These are phyloP conservation scores for Exocentrus adspersus DNA, from an alignment of 2,888 invertebrate genomes.

Conservation along the genomic window DNA sequence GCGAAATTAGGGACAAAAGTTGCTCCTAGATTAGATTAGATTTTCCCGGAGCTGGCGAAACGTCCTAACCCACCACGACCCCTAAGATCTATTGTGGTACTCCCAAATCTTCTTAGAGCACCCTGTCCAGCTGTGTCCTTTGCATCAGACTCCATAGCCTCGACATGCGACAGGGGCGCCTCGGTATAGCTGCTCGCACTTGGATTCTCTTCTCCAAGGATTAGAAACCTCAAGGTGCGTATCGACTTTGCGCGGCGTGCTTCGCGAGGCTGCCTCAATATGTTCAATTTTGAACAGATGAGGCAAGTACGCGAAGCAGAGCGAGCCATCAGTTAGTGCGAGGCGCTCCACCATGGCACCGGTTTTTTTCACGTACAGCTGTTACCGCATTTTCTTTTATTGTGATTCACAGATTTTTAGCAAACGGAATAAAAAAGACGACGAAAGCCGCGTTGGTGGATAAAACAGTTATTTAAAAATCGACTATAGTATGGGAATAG, in stretches of 20 bases:
- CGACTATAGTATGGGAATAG: conserved; percentile 21
- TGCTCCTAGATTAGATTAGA: too few species aligned
- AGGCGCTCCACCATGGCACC: not conserved
- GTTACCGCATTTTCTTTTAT: not conserved
- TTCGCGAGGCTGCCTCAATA: not conserved
- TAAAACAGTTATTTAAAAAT: not conserved
- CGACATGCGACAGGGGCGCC: too few species aligned
- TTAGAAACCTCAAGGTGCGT: conserved; percentile 2
- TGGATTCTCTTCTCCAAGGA: too few species aligned
- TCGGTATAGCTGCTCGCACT: too few species aligned
- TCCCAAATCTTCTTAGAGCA: too few species aligned
- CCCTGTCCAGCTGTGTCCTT: too few species aligned
- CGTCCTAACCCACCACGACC: too few species aligned
- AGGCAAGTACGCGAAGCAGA: not conserved
- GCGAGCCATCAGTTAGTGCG: not conserved
- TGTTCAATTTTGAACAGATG: too few species aligned
- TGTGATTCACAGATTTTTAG: not conserved
- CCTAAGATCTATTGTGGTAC: too few species aligned
- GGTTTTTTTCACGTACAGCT: not conserved
- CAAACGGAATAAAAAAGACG: not conserved
- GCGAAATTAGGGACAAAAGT: too few species aligned
- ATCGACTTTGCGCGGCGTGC: conserved; percentile 7
- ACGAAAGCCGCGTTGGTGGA: not conserved
- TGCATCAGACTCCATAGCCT: too few species aligned
- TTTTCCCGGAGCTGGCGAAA: too few species aligned